Evolutionary conservation across 2,888 invertebrate genomes (phyloP), one percentile per base, ranked within the genome.

Genomic region (Tethea ocularis): DNA sequence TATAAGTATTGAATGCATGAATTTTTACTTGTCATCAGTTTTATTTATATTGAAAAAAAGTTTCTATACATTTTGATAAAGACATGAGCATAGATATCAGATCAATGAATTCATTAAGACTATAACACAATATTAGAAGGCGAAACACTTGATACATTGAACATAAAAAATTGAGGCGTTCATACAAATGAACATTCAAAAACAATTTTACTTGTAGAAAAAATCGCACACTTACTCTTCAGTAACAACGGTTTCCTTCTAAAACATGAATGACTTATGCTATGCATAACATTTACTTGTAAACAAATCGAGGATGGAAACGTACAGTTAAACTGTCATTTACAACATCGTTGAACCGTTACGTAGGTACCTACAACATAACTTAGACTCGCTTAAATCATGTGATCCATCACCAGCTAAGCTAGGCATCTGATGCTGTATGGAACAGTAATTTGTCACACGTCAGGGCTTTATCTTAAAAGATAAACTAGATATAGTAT

Each of bases 311-410:
- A 61, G 66, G 61, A 56, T 61, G 56, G 60, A 67, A 62, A 56
- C 33, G 13, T 33, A 33, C 60, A 52, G 56, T 38, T 52, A 57
- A 57, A 51, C 54, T 52, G 46, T 57, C n/a, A 29, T 62, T 67
- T 64, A 60, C 66, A 58, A 62, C 62, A 66, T 57, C 61, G 54
- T 56, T 60, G 62, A 60, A 64, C 67, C 57, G 33, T 56, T 59
- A 46, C 46, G 46, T 46, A 10, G 41, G 20, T 46, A 10, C 20
- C 20, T 46, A 46, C 10, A 46, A n/a, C 46, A 46, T 46, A 46
- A 46, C 46, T 17, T 46, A 46, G 20, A 20, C 46, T 46, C 10
- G 0, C 1, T 41, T 1, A 41, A 41, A 17, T 1, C 41, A 41
- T 41, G 41, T 10, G 46, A 17, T 20, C 46, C 46, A 46, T 17